Evolutionary conservation across 2,797 vertebrate genomes (phyloP).

Genomic region (Rhinatrema bivittatum): DNA sequence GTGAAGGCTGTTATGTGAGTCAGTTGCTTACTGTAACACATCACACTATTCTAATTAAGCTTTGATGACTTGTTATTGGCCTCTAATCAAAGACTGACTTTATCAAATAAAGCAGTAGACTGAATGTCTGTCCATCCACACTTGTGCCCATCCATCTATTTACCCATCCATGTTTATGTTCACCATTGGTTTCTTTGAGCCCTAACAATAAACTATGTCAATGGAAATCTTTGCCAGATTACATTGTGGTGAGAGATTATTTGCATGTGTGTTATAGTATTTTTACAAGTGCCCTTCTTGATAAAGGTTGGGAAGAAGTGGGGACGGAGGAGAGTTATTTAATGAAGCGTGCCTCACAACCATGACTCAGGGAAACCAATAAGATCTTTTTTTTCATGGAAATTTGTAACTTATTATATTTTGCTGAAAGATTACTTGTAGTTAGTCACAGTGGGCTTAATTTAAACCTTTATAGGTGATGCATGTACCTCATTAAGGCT

Average conservation of each 20-base stretch:
- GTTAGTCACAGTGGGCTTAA: too few species aligned
- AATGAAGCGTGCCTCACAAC: too few species aligned
- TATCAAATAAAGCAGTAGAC: not conserved
- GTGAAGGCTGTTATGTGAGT: not conserved
- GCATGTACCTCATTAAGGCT: too few species aligned
- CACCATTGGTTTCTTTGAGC: slow-evolving; percentile 13
- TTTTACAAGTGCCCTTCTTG: too few species aligned
- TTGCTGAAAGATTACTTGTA: too few species aligned
- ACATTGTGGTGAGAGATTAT: slow-evolving; percentile 3
- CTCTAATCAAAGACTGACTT: not conserved
- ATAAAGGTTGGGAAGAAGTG: not conserved
- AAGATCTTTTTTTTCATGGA: too few species aligned
- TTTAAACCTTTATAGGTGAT: too few species aligned
- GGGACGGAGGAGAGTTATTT: not conserved
- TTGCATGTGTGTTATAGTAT: too few species aligned
- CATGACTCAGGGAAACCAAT: too few species aligned
- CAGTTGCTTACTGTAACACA: not conserved
- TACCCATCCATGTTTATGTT: slow-evolving; percentile 2
- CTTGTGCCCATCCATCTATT: slow-evolving; percentile 4
- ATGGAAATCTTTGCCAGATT: slow-evolving; percentile 7
- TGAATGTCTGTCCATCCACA: slow-evolving; percentile 2
- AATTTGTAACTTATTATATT: too few species aligned
- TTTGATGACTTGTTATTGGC: slow-evolving; percentile 1
- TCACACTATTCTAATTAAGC: not conserved
- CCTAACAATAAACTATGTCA: slow-evolving; percentile 18